Conservation (phyloP, 2,888 invertebrate genomes). For the Pegoplata infirma region DNA sequence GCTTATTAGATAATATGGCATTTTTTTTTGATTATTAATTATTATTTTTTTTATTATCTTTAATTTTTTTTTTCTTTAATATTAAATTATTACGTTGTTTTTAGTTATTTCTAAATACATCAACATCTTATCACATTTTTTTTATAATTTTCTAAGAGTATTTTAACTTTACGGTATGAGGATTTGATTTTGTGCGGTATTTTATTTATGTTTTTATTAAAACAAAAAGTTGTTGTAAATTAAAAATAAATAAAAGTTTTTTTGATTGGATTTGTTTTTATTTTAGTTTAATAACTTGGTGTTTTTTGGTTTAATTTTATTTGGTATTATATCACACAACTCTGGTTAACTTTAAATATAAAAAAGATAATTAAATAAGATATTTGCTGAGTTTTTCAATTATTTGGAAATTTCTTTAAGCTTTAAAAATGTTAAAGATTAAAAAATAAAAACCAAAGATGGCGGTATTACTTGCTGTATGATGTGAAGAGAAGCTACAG, state of each 20-base stretch:
- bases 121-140: conserved; percentile 42
- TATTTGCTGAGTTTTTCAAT: too few species aligned
- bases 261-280: background rate
- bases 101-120: background rate
- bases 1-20: conserved; percentile 16
- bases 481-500: too few species aligned
- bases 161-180: background rate
- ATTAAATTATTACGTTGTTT: conserved; percentile 1
- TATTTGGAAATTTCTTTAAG: too few species aligned
- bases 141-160: background rate
- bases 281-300: conserved; percentile 28
- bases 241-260: background rate
- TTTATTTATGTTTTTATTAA: conserved; percentile 10
- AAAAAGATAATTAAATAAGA: background rate
- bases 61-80: conserved; percentile 5
- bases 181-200: conserved; percentile 20
- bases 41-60: background rate
- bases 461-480: too few species aligned
- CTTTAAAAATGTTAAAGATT: too few species aligned
- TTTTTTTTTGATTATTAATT: background rate
- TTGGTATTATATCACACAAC: background rate
- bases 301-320: conserved; percentile 25
- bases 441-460: too few species aligned
- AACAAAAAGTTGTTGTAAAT: background rate
- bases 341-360: background rate